Conservation (phyloP, 2,888 invertebrate genomes). For the Smittia sp. region DNA sequence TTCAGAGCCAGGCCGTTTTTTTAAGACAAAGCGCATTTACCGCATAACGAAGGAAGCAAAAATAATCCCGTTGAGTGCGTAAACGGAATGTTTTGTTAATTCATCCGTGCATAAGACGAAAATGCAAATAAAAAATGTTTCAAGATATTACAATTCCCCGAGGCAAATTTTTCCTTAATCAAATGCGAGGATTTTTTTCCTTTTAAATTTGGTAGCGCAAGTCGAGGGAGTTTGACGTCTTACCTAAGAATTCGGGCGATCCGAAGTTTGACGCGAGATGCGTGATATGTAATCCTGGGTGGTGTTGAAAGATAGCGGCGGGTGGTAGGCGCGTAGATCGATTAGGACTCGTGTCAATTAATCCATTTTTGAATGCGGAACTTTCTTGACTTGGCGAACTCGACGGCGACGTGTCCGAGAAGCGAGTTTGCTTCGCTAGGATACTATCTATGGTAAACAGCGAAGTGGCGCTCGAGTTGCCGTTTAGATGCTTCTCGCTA, state of each 20-base stretch:
- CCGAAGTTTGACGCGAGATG: slow-evolving; percentile 58
- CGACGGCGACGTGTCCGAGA: slow-evolving; percentile 54
- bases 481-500: slow-evolving; percentile 4
- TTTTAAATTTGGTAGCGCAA: background rate
- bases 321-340: slow-evolving; percentile 54
- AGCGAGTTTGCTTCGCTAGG: slow-evolving; percentile 62
- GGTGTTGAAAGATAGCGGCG: slow-evolving; percentile 59
- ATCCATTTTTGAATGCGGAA: slow-evolving; percentile 45
- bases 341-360: slow-evolving; percentile 50
- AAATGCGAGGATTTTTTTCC: background rate
- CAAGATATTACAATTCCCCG: slow-evolving; percentile 37
- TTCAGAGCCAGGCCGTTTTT: slow-evolving; percentile 16
- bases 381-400: slow-evolving; percentile 57
- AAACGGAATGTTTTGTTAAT: slow-evolving; percentile 32
- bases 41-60: background rate
- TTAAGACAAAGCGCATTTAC: background rate
- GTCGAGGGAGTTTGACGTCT: slow-evolving; percentile 43
- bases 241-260: slow-evolving; percentile 78
- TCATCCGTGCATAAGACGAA: slow-evolving; percentile 28
- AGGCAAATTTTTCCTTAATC: background rate
- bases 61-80: slow-evolving; percentile 4
- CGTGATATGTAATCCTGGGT: slow-evolving; percentile 51
- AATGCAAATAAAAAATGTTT: slow-evolving; percentile 39
- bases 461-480: slow-evolving; percentile 56
- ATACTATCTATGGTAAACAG: slow-evolving; percentile 86